Percentiles rank a stretch among this genome's conserved stretches.
Evolutionary conservation across 2,797 vertebrate species (phyloP).

Genomic region (Petrocephalus schoutedeni): DNA sequence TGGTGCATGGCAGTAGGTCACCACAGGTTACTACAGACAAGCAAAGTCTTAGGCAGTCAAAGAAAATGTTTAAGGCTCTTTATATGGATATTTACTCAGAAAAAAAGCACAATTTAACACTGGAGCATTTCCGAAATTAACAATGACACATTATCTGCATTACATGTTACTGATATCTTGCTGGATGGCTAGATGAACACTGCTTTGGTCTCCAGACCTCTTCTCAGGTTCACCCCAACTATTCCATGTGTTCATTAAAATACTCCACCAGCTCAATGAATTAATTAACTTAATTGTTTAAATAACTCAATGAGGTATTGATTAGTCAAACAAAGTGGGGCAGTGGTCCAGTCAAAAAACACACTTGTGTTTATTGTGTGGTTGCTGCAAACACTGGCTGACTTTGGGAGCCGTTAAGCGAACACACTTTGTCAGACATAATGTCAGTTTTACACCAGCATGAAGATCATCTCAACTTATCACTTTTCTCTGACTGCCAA

Average conservation of each 20-base stretch:
- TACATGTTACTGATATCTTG: not conserved
- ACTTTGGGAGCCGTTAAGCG: not conserved
- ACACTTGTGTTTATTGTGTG: not conserved
- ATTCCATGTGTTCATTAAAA: not conserved
- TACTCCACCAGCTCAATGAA: not conserved
- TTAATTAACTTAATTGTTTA: not conserved
- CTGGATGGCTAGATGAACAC: not conserved
- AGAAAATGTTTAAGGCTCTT: not conserved
- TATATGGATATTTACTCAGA: not conserved
- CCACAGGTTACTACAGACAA: conserved; percentile 7
- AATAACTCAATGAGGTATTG: not conserved
- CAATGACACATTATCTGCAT: not conserved
- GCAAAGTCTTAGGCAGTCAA: not conserved
- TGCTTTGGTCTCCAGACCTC: not conserved
- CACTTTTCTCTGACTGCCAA: no score
- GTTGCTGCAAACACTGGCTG: not conserved
- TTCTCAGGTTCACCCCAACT: no score
- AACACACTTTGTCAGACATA: not conserved
- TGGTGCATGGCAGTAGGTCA: not conserved
- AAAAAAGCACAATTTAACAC: not conserved
- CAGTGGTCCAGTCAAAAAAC: not conserved
- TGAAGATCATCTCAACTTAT: not conserved
- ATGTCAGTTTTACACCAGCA: not conserved
- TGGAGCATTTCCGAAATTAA: not conserved
- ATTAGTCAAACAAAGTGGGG: not conserved